Evolutionary conservation across 2,113 vertebrate genomes (phyloP).

Genomic region (Uria lomvia): DNA sequence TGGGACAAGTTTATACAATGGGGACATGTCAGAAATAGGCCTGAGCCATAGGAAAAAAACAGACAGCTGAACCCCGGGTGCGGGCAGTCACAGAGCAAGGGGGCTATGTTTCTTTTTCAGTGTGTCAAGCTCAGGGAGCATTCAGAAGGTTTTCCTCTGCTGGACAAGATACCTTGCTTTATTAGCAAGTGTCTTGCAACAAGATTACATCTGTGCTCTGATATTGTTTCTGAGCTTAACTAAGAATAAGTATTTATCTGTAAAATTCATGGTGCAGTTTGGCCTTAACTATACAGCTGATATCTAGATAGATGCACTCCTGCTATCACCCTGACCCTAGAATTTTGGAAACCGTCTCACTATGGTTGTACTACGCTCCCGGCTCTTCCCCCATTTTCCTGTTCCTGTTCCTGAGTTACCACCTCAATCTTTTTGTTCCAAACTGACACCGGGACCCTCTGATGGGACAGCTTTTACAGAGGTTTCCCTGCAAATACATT

Average conservation of each 20-base stretch:
- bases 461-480: not conserved
- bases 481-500: not conserved
- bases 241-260: not conserved
- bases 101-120: not conserved
- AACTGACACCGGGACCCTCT: not conserved
- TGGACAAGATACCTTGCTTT: not conserved
- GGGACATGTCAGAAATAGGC: not conserved
- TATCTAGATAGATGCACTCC: fast-evolving
- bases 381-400: not conserved
- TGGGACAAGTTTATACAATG: not conserved
- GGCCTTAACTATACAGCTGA: not conserved
- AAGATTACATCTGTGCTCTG: not conserved
- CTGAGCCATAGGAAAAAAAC: not conserved
- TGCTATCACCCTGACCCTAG: not conserved
- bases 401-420: not conserved
- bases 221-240: not conserved
- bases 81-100: fast-evolving
- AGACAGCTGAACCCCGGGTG: not conserved
- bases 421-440: not conserved
- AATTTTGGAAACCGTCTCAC: not conserved
- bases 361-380: not conserved
- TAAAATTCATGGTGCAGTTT: not conserved
- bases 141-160: not conserved
- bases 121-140: not conserved
- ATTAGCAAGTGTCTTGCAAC: not conserved